phyloP scores from a whole-genome alignment of 2,888 invertebrate genomes.

The Bursaphelenchus okinawaensis region DNA sequence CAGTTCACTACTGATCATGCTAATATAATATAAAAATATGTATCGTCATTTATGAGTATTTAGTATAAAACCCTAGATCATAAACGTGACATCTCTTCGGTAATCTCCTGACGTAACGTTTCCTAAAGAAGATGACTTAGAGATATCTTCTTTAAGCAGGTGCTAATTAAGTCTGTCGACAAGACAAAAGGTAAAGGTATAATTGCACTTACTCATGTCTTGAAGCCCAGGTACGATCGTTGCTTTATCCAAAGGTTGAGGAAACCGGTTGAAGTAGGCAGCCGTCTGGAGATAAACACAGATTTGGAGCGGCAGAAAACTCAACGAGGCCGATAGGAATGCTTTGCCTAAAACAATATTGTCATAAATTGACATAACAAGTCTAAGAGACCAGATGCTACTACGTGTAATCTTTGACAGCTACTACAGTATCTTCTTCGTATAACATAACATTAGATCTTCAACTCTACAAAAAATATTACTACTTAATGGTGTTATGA shows the following conservation, averaged over 20 bases:
- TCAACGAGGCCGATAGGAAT: conserved; percentile 48
- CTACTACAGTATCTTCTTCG: background rate
- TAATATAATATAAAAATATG: too few relatives aligned
- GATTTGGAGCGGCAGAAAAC: conserved; percentile 50
- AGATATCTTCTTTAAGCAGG: background rate
- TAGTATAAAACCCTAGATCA: too few relatives aligned
- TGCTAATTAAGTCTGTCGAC: background rate
- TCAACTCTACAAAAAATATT: too few relatives aligned
- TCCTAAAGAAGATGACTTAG: background rate
- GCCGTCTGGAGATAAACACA: conserved; percentile 46
- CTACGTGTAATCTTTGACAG: too few relatives aligned
- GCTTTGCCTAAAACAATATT: conserved; percentile 43
- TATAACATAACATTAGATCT: too few relatives aligned
- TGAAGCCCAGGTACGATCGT: conserved; percentile 19
- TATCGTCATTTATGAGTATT: too few relatives aligned
- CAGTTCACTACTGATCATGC: too few relatives aligned
- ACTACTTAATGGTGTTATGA: too few relatives aligned
- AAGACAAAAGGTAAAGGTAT: too few relatives aligned
- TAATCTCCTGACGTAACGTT: background rate
- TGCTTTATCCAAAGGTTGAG: conserved; percentile 17
- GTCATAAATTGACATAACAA: too few relatives aligned
- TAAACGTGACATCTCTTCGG: too few relatives aligned
- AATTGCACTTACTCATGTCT: conserved; percentile 9
- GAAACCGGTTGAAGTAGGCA: conserved; percentile 41
- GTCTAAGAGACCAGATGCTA: too few relatives aligned